phyloP scores from a whole-genome alignment of 2,888 invertebrate genomes.

The Nemurella pictetii region DNA sequence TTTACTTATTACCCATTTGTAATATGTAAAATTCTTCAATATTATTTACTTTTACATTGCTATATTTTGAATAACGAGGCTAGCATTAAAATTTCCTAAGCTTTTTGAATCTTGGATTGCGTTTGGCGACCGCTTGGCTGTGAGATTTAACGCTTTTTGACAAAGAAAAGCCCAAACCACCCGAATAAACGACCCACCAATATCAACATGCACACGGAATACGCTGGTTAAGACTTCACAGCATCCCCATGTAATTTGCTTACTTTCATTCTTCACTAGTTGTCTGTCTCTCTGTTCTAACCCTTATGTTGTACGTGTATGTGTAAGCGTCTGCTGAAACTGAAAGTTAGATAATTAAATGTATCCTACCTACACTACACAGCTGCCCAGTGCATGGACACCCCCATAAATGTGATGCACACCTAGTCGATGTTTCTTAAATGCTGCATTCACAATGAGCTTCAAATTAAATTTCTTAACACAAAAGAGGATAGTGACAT shows the following conservation, averaged over 20 bases:
- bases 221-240: background rate
- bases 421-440: too few species aligned
- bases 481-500: background rate
- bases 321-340: background rate
- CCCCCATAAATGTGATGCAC: too few species aligned
- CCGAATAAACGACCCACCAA: background rate
- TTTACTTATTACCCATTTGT: too few species aligned
- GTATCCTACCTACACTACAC: background rate
- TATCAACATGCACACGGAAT: background rate
- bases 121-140: background rate
- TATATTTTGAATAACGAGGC: background rate
- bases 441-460: background rate
- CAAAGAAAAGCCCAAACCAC: background rate
- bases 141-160: background rate
- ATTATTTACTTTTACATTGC: background rate
- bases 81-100: background rate
- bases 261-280: background rate
- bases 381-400: background rate
- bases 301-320: background rate
- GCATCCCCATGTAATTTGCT: background rate
- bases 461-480: background rate
- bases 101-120: background rate
- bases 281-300: background rate
- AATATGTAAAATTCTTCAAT: background rate
- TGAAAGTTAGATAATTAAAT: too few species aligned